Conservation (phyloP, 1,140 invertebrate genomes). For the Ceratina australensis region DNA sequence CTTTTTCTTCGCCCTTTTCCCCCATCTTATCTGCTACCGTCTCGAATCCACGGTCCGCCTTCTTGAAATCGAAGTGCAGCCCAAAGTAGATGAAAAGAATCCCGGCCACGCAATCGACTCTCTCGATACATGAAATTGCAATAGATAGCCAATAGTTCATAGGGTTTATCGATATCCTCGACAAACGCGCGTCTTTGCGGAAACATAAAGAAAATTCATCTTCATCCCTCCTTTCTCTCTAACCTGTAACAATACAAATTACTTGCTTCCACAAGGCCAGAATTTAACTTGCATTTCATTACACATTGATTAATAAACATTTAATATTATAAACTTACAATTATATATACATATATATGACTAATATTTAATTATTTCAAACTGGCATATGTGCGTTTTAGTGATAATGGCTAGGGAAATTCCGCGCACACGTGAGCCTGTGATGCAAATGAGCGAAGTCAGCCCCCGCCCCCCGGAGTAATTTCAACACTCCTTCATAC, state of each 20-base stretch:
- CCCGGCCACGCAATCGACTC: constrained; percentile 3
- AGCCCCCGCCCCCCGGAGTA: too few species aligned
- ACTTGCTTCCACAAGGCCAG: too few species aligned
- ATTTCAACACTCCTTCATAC: too few species aligned
- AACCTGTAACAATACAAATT: background rate
- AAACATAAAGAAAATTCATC: background rate
- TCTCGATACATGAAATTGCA: constrained; percentile 26
- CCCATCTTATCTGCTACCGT: constrained; percentile 27
- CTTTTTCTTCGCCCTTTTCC: background rate
- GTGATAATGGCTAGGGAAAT: too few species aligned
- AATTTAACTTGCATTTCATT: too few species aligned
- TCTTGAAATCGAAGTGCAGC: constrained; percentile 9
- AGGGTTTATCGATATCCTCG: constrained; percentile 1
- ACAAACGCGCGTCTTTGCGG: background rate
- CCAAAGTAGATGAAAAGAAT: constrained; percentile 24
- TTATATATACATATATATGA: too few species aligned
- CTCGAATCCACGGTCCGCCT: background rate
- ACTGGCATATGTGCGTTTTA: too few species aligned
- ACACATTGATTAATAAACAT: too few species aligned
- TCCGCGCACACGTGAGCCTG: too few species aligned
- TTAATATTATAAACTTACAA: too few species aligned
- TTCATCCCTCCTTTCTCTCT: background rate
- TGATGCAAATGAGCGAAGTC: too few species aligned
- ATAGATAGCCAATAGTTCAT: background rate
- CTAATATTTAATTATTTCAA: too few species aligned